Percentiles rank a stretch among this genome's conserved stretches.
Evolutionary conservation across 1,140 invertebrate species (phyloP).

Genomic region (Chionoecetes opilio): DNA sequence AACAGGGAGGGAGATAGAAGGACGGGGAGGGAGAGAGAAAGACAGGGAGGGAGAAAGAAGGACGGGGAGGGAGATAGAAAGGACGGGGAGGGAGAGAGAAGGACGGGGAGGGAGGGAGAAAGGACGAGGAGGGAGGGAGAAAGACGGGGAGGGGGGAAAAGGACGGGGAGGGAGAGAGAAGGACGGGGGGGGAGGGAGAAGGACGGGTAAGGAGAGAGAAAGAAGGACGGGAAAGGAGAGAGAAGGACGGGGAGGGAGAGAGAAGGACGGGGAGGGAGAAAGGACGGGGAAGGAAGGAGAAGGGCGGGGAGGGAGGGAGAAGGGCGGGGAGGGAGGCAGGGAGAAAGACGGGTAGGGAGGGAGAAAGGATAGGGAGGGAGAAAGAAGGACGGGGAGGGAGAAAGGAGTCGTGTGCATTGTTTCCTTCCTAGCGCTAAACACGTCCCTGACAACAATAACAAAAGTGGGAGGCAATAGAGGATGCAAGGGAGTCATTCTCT

Average conservation of each 20-base stretch:
- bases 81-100: not conserved
- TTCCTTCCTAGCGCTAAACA: not conserved
- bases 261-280: not conserved
- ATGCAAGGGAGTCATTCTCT: not conserved
- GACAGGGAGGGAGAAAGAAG: not conserved
- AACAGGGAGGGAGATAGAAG: too few species aligned
- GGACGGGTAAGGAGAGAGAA: not conserved
- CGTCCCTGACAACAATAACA: constrained; percentile 18
- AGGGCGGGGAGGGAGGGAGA: not conserved
- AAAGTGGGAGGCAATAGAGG: constrained; percentile 6
- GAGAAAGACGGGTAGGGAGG: not conserved
- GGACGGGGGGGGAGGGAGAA: not conserved
- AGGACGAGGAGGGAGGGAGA: not conserved
- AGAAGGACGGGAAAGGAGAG: not conserved
- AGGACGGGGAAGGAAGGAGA: not conserved
- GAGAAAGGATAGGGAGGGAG: not conserved
- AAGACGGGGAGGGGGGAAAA: not conserved
- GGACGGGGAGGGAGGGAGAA: not conserved
- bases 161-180: not conserved
- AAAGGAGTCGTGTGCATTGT: not conserved
- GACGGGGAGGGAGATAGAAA: not conserved
- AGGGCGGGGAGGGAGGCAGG: not conserved
- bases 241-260: not conserved
- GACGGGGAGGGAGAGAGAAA: not conserved
- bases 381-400: not conserved